Base-by-base conservation (phyloP, 1,140 invertebrate genomes). In the Phortica variegata region DNA sequence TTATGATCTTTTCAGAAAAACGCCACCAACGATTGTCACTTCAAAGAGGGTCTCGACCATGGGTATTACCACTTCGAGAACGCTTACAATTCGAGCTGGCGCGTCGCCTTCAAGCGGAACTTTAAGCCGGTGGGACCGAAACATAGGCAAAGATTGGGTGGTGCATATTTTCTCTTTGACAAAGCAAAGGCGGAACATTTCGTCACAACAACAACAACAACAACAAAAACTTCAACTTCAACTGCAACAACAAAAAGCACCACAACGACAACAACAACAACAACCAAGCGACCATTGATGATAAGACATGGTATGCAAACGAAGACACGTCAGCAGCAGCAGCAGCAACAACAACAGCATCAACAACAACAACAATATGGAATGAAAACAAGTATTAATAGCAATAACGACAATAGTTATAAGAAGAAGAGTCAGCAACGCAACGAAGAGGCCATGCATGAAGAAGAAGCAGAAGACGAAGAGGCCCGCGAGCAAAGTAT, bases 1-100 rank as follows among this genome's bases (percentile, higher is more conserved):
- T 37, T 21, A 31, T 10, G 15, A 26, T 21, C n/a, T 38, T 40
- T 43, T n/a, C 34, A 74, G 71, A 73, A 46, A 74, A 65, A 59
- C 56, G 62, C 50, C 52, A 69, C 63, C 54, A 57, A 62, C 31
- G 66, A 71, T 29, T 74, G 71, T 34, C 71, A 74, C 45, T 74
- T 74, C 49, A 60, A 31, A 12, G 71, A 74, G 56, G 43, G 29
- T 6, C 45, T 74, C 41, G 52, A 61, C 34, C 50, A 41, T n/a
- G 71, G 71, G 8, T 55, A 71, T 47, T 56, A 52, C 21, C 47
- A 58, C 29, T 74, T 51, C 12, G 54, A 46, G 9, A 56, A 58
- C 33, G 61, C 63, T 36, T 61, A 73, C 43, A 69, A 74, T 47
- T 33, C 52, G 15, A 16, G 13, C 17, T 43, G 60, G 36, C 57